Evolutionary conservation across 1,140 invertebrate species (phyloP), one percentile per base, ranked within the genome.

Genomic region (Sarcophaga bullata): DNA sequence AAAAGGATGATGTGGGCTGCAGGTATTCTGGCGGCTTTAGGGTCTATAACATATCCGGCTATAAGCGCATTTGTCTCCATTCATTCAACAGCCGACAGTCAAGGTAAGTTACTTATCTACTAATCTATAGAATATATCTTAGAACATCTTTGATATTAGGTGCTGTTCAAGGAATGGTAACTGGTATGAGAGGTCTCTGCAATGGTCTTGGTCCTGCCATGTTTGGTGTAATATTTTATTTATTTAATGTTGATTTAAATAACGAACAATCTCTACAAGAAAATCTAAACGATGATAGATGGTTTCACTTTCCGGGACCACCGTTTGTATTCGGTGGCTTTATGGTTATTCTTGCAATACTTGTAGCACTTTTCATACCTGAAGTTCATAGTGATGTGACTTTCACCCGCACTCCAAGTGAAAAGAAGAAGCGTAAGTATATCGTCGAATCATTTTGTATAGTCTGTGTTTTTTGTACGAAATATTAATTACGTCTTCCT

Each of bases 281-380:
- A 37, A 73, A 83, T 76, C n/a, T 86, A 48, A 84, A 82, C 72
- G 86, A 88, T 46, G 87, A 90, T 72, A 89, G 81, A 84, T 90
- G 90, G 52, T 92, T 96, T 91, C 91, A 99, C 85, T 94, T 99
- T 85, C 98, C 98, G 73, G 98, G 98, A n/a, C 98, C 98, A 75
- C 98, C 98, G n/a, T 99, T 99, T 92, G 96, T 99, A 49, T 98
- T 99, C 92, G 99, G 98, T 82, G 97, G 98, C 80, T 92, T 99
- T 87, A 93, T 99, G 89, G 98, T 99, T 80, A 95, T 99, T 84
- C 95, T 97, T 90, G 98, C 98, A 49, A 93, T 99, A 86, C 91
- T 98, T 83, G 97, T 99, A 84, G 96, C 97, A 73, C 94, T 95
- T 78, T 98, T 98, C 91, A 97, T 98, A 88, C 97, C 97, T 50